Percentiles rank a stretch among this genome's conserved stretches.
Evolutionary conservation across 1,140 invertebrate genomes (phyloP).

Genomic region (Venturia canescens): DNA sequence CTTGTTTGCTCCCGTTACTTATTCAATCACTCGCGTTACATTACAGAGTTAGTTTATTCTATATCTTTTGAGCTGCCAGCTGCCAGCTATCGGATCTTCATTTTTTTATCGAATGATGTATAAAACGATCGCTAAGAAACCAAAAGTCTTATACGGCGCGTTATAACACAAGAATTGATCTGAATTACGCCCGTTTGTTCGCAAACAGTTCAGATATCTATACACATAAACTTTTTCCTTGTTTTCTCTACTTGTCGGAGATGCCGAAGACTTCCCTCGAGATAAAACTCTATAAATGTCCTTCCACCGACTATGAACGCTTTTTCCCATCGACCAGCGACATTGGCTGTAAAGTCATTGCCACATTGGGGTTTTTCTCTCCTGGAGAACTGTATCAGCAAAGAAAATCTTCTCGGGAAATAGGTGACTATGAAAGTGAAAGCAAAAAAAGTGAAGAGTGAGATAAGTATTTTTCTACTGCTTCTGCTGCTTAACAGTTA

Average conservation of each 20-base stretch:
- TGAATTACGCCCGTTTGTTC: no score
- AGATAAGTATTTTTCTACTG: no score
- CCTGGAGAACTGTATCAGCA: not conserved
- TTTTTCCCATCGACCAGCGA: not conserved
- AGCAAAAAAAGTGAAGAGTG: not conserved
- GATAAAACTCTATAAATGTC: not conserved
- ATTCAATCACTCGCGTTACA: no score
- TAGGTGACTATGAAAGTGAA: not conserved
- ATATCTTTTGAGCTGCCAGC: no score
- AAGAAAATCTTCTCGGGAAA: not conserved
- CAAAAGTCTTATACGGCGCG: no score
- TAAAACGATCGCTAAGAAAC: no score
- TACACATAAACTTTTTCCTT: conserved; percentile 32
- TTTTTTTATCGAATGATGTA: no score
- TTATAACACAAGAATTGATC: no score
- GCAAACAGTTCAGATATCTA: no score
- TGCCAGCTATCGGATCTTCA: no score
- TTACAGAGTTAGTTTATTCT: no score
- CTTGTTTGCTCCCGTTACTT: no score
- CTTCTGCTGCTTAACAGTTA: not conserved
- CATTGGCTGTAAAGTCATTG: not conserved
- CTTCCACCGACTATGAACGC: not conserved
- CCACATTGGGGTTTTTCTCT: not conserved
- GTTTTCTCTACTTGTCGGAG: conserved; percentile 43
- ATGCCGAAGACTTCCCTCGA: not conserved